Base-by-base conservation (phyloP, 2,113 vertebrate genomes). In the Tachuris rubrigastra region DNA sequence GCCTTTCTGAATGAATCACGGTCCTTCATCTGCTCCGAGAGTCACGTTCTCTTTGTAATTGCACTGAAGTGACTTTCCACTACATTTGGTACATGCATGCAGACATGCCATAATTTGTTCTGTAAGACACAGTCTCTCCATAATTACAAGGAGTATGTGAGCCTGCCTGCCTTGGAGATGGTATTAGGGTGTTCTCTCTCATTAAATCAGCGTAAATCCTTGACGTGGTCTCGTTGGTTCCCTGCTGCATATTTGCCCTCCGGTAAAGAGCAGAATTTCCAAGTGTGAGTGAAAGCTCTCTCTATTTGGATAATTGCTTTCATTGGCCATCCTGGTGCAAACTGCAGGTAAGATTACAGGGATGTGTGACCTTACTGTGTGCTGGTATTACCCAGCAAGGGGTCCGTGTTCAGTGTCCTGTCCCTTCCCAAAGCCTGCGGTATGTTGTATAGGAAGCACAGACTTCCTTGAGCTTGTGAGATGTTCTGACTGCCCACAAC, bases 31-130 rank as follows among this genome's bases (percentile, higher is more conserved):
- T 50, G 0, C 85, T 90, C 41, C 0, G 0, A n/a, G 75, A 82
- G 82, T 80, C 94, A 76, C 3, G 1, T 85, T 87, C 58, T 28
- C 69, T 52, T 75, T 85, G 65, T 83, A 92, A 83, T 92, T 88
- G 88, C 63, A 46, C 82, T 46, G 79, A n/a, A 46, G 92, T 92
- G 55, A 77, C 82, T 93, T 90, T 46, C 82, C 94, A 73, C 82
- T 66, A 6, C 67, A 6, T 73, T 85, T 83, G 67, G 47, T 49
- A 28, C 58, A 33, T 6, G 10, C 58, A 42, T 65, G 84, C 87
- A 89, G 90, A 47, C 77, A 27, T 90, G 75, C 92, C 63, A 58
- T 92, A 27, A 83, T 96, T 93, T 83, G 71, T 85, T 53, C 88
- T 87, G 42, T 28, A 47, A 71, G 92, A 72, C 69, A 66, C 42